Base-by-base conservation (phyloP, 2,797 vertebrate species). In the Eremophila alpestris region DNA sequence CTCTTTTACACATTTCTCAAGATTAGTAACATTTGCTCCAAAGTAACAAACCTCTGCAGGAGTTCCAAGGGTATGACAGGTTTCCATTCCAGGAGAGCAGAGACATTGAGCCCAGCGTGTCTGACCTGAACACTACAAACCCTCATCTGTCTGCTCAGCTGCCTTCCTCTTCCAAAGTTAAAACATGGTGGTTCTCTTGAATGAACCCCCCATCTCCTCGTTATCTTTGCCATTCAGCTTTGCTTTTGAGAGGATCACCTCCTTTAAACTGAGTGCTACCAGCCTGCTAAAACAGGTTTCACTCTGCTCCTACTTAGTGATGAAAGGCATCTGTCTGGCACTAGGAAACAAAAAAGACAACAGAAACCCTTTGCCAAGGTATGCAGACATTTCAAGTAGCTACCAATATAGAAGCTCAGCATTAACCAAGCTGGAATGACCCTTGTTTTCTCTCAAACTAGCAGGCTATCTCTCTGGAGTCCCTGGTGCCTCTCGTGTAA, bases 331-430 rank as follows among this genome's bases (percentile, higher is more conserved):
- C 55, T 34, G 19, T 38, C 90, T 91, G 92, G 85, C 83, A 87
- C 30, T 7, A 77, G 84, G 62, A 89, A 76, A 54, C 45, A 85
- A 60, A 79, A 91, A 81, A 87, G 68, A 62, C 87, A 93, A 62
- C 49, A 71, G 40, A 87, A 89, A 58, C 9, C 29, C 32, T 74
- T 81, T 79, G 90, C 90, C 89, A 83, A 95, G 36, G 59, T 81
- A 94, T 77, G 80, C 89, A 95, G 89, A 94, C 56, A 75, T 87
- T 93, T 92, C 90, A 90, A 89, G 93, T 43, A 76, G 92, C 90
- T 86, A 82, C 83, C 49, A 71, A 36, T 36, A 80, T 5, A 92
- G 91, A 68, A 79, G 65, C 11, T 13, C 80, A 92, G 77, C 34
- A 51, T 48, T 70, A 89, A 93, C 48, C 51, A 69, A 89, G 73